Evolutionary conservation across 1,140 invertebrate genomes (phyloP).

Genomic region (Alviniconcha marisindica): DNA sequence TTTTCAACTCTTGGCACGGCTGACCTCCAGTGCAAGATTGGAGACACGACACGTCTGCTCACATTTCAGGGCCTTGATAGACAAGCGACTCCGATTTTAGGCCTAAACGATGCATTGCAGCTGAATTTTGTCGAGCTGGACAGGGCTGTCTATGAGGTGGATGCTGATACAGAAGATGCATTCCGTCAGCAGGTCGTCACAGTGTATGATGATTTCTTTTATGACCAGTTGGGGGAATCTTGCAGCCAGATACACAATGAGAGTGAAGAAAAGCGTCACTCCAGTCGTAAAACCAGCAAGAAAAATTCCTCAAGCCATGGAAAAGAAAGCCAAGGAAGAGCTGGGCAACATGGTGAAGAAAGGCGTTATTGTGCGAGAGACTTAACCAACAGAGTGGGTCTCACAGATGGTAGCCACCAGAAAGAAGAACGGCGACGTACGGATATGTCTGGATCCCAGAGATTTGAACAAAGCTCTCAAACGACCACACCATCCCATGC

Average conservation of each 20-base stretch:
- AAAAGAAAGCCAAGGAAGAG: slow-evolving; percentile 45
- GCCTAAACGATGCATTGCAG: too few relatives aligned
- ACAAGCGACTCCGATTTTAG: too few relatives aligned
- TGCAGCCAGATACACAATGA: slow-evolving; percentile 53
- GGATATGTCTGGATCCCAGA: slow-evolving; percentile 78
- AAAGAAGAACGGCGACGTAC: slow-evolving; percentile 74
- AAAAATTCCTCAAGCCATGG: slow-evolving; percentile 58
- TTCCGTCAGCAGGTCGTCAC: slow-evolving; percentile 23
- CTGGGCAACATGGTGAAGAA: slow-evolving; percentile 48
- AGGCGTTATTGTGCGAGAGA: slow-evolving; percentile 55
- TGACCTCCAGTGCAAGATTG: too few relatives aligned
- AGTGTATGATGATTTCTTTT: slow-evolving; percentile 51
- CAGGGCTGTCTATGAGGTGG: background rate
- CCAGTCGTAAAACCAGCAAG: slow-evolving; percentile 58
- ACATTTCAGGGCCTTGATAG: too few relatives aligned
- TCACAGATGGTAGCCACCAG: slow-evolving; percentile 75
- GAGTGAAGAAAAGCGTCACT: slow-evolving; percentile 49
- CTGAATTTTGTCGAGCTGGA: background rate
- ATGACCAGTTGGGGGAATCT: slow-evolving; percentile 43
- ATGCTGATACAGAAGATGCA: background rate
- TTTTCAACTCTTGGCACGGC: too few relatives aligned
- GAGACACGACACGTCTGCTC: too few relatives aligned
- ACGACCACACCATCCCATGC: slow-evolving; percentile 55
- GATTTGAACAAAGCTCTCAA: slow-evolving; percentile 78
- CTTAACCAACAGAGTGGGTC: slow-evolving; percentile 76